Base-by-base conservation (phyloP, 2,888 invertebrate species). In the Carcina quercana region DNA sequence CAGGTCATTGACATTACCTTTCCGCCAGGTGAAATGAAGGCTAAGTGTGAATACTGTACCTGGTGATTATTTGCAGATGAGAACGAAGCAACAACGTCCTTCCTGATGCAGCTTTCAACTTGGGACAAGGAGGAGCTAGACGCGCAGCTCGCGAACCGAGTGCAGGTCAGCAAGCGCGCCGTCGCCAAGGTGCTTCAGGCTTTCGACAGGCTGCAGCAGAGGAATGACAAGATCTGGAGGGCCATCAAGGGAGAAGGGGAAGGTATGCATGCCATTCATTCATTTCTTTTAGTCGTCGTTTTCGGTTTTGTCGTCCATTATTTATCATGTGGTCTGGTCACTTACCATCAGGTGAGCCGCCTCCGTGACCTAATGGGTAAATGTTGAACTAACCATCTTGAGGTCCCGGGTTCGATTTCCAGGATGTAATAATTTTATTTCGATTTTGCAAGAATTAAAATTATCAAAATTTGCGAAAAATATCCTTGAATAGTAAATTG, bases 101-200 rank as follows among this genome's bases (percentile, higher is more conserved):
- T 98, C 73, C 87, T 98, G 25, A 93, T 96, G 79, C 95, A 97
- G 62, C 72, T 98, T 22, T 97, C 97, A 1, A 97, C 97, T 0
- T 98, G 98, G 97, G 98, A 98, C 66, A 96, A 97, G 59, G 96
- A 97, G 59, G 98, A 98, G 65, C 78, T 98, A 33, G 98, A 98
- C 57, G 97, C 97, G 47, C 96, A 97, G 72, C 85, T 98, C 20
- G 95, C 96, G 0, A 96, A 97, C 76, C 85, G 98, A 15, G 98
- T 98, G 4, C 97, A 96, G 82, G 97, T 98, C 12, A 97, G 97
- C 6, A 96, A 97, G 62, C 85, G 98, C 38, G 98, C 97, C 5
- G 97, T 98, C 13, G 97, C 96, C 2, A 98, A 98, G 82, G 93
- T 98, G 15, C 90, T 98, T 31, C 96, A 97, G 73, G 97, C 97